These are phyloP conservation scores for Sterrhoptilus dennistouni DNA, from an alignment of 2,113 vertebrate genomes.

Conservation along the genomic window DNA sequence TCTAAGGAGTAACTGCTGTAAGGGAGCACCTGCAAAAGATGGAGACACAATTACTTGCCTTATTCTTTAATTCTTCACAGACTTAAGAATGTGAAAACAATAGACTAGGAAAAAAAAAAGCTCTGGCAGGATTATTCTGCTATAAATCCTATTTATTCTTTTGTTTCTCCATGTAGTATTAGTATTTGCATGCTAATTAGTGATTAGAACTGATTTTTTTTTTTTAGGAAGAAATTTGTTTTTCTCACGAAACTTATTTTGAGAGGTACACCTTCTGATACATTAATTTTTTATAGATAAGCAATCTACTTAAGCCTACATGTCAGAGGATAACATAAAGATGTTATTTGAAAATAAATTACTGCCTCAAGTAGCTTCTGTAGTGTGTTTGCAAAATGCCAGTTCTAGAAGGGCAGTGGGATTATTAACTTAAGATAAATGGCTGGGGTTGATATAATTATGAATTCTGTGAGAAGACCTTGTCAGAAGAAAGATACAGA, in stretches of 20 bases:
- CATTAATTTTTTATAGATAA: neutral
- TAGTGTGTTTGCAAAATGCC: slow-evolving; percentile 12
- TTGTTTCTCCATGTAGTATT: neutral
- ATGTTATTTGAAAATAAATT: slow-evolving; percentile 35
- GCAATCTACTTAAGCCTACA: neutral
- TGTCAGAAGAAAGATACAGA: slow-evolving; percentile 3
- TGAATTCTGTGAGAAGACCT: slow-evolving; percentile 16
- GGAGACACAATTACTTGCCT: neutral
- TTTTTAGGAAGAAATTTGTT: neutral
- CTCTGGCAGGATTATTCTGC: neutral
- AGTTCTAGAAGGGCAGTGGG: slow-evolving; percentile 1
- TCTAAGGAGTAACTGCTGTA: neutral
- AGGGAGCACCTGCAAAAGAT: neutral
- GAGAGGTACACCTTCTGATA: neutral
- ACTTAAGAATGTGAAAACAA: neutral
- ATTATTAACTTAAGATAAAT: slow-evolving; percentile 48
- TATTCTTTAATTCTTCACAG: neutral
- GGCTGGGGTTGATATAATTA: neutral
- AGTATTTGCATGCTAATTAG: slow-evolving; percentile 25
- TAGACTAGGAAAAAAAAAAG: neutral
- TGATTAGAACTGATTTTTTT: neutral
- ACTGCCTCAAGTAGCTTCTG: neutral
- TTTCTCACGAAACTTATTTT: neutral
- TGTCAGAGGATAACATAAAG: neutral
- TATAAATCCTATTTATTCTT: neutral